Evolutionary conservation across 2,113 vertebrate species (phyloP), one percentile per base, ranked within the genome.

Genomic region (Mesocricetus auratus): DNA sequence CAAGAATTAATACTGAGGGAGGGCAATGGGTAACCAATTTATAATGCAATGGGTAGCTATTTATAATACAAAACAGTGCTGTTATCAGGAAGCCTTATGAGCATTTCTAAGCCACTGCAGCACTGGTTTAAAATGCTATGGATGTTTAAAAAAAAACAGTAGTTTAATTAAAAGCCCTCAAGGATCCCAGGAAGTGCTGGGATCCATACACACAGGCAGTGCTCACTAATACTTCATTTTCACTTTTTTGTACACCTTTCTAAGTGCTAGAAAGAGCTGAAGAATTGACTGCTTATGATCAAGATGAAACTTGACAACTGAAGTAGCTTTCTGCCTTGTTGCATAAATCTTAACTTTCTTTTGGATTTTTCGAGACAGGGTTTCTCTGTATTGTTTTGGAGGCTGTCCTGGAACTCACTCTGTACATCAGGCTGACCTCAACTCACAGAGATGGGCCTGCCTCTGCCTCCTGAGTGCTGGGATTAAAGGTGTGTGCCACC

Each of bases 261-360:
- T 69, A 68, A n/a, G 19, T 58, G 33, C 36, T 77, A 89, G 69
- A 82, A 83, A 22, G 62, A 89, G 86, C 5, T 62, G 42, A 92
- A 69, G 58, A 96, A 87, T 1, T 56, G 58, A 60, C 68, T 91
- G 95, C 62, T 92, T 74, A 85, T n/a, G 82, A 85, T 86, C 36
- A 94, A 95, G 74, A 79, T 91, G 31, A 94, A 97, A 92, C 66
- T 74, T 68, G 64, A 86, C 24, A n/a, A 92, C 17, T 17, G 6
- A 90, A 85, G 33, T 60, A 68, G 33, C 29, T 90, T 89, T 95
- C 71, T 81, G 17, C 19, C 33, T 31, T 85, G 56, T 13, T 87
- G 3, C 29, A 50, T 33, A 85, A 92, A 92, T 29, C 0, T 47
- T n/a, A n/a, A n/a, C n/a, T n/a, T n/a, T n/a, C n/a, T n/a, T n/a